Percentiles rank a stretch among this genome's conserved stretches.
Evolutionary conservation across 2,113 vertebrate species (phyloP).

Genomic region (Urocynchramus pylzowi): DNA sequence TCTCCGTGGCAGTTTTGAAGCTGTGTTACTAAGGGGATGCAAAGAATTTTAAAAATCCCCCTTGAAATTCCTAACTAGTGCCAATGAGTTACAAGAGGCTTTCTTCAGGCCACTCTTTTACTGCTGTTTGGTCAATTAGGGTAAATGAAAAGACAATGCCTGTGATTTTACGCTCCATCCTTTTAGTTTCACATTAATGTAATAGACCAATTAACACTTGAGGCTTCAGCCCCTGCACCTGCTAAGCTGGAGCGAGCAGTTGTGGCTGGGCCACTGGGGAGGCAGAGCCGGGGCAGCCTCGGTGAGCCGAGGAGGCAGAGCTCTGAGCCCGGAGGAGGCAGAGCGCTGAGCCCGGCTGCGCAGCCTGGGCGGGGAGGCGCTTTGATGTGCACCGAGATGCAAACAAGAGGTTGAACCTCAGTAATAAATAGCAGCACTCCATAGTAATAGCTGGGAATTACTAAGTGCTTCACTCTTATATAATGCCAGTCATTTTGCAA

Average conservation of each 20-base stretch:
- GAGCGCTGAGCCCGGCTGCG: background rate
- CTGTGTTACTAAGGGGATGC: background rate
- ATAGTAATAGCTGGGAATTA: background rate
- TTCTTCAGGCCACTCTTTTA: slow-evolving; percentile 43
- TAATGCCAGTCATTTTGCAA: background rate
- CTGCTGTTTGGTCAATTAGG: slow-evolving; percentile 33
- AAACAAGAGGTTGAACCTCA: slow-evolving; percentile 2
- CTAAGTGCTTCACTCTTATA: background rate
- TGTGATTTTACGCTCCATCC: slow-evolving; percentile 38
- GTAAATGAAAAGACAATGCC: slow-evolving; percentile 58
- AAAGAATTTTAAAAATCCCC: background rate
- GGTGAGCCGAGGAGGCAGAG: background rate
- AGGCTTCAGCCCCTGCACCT: slow-evolving; percentile 25
- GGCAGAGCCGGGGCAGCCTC: background rate
- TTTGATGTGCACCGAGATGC: background rate
- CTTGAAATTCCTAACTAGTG: background rate
- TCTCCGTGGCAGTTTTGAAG: background rate
- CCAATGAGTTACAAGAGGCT: background rate
- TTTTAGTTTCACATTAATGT: slow-evolving; percentile 40
- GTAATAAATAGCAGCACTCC: slow-evolving; percentile 2
- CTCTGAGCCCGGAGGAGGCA: background rate
- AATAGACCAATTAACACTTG: slow-evolving; percentile 59
- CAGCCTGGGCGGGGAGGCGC: background rate
- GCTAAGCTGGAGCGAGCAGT: background rate
- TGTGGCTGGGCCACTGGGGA: background rate